phyloP scores from a whole-genome alignment of 2,797 vertebrate species.

The Centropyge bicolor region DNA sequence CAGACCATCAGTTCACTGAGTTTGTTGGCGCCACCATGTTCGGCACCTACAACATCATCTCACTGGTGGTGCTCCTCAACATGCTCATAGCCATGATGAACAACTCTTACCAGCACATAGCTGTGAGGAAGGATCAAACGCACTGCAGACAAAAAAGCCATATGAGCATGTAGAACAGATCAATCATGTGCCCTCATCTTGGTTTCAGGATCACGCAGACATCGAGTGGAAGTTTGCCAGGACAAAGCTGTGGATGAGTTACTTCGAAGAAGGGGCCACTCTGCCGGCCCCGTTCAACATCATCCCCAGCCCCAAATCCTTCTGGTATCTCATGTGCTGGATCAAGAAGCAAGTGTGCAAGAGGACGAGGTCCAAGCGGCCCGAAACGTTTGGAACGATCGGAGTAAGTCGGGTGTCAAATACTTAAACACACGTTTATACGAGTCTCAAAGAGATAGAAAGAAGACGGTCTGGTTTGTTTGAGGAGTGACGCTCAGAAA shows the following conservation, averaged over 20 bases:
- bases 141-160: background rate
- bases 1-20: conserved; percentile 96
- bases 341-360: conserved; percentile 92
- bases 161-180: background rate
- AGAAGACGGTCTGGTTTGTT: background rate
- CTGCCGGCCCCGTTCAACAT: conserved; percentile 98
- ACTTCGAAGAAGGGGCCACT: conserved; percentile 98
- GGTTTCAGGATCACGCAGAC: conserved; percentile 94
- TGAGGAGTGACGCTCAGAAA: background rate
- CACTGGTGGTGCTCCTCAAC: conserved; percentile 97
- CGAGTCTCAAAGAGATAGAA: background rate
- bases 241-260: conserved; percentile 99
- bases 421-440: background rate
- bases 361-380: conserved; percentile 87
- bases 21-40: conserved; percentile 99
- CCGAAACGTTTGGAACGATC: conserved; percentile 92
- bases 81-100: conserved; percentile 99
- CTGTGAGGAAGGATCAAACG: conserved; percentile 83
- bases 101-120: conserved; percentile 99
- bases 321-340: conserved; percentile 95
- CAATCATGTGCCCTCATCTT: conserved; percentile 2
- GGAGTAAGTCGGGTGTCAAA: conserved; percentile 86
- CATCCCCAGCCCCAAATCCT: conserved; percentile 95
- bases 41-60: conserved; percentile 98
- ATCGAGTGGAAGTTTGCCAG: conserved; percentile 99